A percentile compares a stretch with the other conserved stretches of the same genome.
Evolutionary conservation across 2,888 invertebrate genomes (phyloP).

Genomic region (Sarcophaga carnaria): DNA sequence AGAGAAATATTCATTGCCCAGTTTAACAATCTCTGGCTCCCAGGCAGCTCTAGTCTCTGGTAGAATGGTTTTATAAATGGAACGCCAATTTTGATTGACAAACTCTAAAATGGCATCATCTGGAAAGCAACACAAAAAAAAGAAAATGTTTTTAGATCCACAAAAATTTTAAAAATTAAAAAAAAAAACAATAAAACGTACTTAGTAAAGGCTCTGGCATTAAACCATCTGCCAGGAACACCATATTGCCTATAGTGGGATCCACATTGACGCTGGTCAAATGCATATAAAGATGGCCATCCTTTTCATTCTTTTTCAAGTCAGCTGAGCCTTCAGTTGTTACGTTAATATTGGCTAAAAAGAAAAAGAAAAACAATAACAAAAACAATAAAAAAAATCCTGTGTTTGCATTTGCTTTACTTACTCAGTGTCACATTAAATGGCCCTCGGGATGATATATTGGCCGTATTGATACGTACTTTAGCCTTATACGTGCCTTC

Average conservation of each 20-base stretch:
- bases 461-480: conserved; percentile 85
- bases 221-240: conserved; percentile 84
- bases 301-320: conserved; percentile 82
- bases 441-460: conserved; percentile 84
- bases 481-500: conserved; percentile 85
- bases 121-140: conserved; percentile 55
- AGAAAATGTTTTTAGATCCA: not conserved
- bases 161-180: not conserved
- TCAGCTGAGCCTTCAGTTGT: conserved; percentile 84
- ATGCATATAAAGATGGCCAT: conserved; percentile 83
- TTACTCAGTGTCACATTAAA: conserved; percentile 85
- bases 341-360: conserved; percentile 83
- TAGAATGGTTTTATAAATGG: conserved; percentile 83
- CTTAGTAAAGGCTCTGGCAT: conserved; percentile 86
- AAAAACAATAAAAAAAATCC: not conserved
- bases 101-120: conserved; percentile 81
- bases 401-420: conserved; percentile 70
- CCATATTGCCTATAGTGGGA: conserved; percentile 86
- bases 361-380: not conserved
- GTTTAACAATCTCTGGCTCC: conserved; percentile 78
- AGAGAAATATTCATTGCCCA: conserved; percentile 78
- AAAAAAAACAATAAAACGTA: conserved; percentile 81
- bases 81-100: conserved; percentile 84
- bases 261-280: conserved; percentile 84
- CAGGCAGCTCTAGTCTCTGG: conserved; percentile 80